These are phyloP conservation scores for Petromus typicus DNA, from an alignment of 2,113 vertebrate genomes.

Conservation along the genomic window DNA sequence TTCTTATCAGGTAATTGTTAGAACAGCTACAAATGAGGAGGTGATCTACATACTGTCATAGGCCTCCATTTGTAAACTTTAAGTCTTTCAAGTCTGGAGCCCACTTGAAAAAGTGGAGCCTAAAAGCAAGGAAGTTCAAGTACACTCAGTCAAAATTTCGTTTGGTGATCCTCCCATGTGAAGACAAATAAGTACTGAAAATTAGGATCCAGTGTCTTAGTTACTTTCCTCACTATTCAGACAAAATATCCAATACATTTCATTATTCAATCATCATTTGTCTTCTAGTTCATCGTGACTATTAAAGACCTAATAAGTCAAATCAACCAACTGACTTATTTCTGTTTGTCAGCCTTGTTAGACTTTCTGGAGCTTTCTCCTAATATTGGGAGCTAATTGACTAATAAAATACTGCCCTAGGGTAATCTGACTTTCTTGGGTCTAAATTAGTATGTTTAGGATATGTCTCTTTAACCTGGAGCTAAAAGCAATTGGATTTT, in stretches of 20 bases:
- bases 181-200: no score
- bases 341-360: background rate
- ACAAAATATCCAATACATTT: no score
- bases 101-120: background rate
- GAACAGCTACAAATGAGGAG: background rate
- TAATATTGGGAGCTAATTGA: no score
- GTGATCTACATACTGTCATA: background rate
- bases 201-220: no score
- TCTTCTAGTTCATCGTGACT: background rate
- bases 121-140: background rate
- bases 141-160: background rate
- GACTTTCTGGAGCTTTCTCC: background rate
- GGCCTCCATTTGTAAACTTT: background rate
- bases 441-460: background rate
- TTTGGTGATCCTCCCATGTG: no score
- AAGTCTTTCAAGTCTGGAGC: background rate
- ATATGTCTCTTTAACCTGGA: background rate
- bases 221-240: no score
- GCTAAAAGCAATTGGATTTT: background rate
- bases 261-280: no score
- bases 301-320: background rate
- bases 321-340: background rate
- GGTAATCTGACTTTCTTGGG: background rate
- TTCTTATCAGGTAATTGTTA: background rate
- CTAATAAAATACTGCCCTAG: background rate